phyloP scores from a whole-genome alignment of 2,113 vertebrate genomes.

The Pachycephala philippinensis region DNA sequence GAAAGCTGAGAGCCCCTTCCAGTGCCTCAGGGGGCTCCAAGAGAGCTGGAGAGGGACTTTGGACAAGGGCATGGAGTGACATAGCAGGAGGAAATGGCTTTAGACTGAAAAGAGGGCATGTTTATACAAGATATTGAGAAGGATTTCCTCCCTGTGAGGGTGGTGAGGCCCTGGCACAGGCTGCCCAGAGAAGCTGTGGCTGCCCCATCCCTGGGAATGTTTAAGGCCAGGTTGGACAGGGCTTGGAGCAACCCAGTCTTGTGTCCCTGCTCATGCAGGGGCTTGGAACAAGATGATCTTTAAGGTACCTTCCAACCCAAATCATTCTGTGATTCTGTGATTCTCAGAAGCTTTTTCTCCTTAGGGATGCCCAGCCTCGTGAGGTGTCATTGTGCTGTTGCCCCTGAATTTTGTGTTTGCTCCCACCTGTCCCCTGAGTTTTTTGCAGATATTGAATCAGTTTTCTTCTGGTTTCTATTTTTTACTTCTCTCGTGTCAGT shows the following conservation, averaged over 20 bases:
- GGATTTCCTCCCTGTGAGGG: neutral
- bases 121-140: neutral
- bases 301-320: neutral
- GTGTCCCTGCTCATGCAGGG: neutral
- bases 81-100: neutral
- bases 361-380: neutral
- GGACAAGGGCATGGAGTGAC: neutral
- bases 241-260: neutral
- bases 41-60: neutral
- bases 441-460: neutral
- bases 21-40: neutral
- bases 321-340: neutral
- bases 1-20: neutral
- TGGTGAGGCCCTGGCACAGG: neutral
- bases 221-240: neutral
- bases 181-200: neutral
- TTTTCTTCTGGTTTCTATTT: neutral
- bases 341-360: neutral
- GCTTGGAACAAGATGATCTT: neutral
- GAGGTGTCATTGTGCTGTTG: neutral
- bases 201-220: neutral
- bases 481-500: neutral
- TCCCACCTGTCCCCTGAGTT: neutral
- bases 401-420: neutral
- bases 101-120: neutral